A percentile compares a stretch with the other conserved stretches of the same genome.
Conservation (phyloP, 2,888 invertebrate genomes). For the Drosophila robusta region DNA sequence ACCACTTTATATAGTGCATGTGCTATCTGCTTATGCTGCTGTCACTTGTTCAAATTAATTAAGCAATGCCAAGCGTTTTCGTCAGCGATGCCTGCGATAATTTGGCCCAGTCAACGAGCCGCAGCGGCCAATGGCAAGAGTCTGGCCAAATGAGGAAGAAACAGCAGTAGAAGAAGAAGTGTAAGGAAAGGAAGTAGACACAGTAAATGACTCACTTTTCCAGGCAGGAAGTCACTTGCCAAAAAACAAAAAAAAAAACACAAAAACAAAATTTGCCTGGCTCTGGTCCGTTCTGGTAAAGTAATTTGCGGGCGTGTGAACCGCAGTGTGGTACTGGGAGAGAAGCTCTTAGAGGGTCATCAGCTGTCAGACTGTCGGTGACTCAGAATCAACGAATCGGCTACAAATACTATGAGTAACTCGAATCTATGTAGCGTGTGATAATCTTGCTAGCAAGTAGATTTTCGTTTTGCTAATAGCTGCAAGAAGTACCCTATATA, state of each 20-base stretch:
- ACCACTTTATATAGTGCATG: background rate
- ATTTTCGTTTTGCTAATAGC: background rate
- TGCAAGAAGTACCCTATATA: too few species aligned
- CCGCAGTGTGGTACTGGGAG: background rate
- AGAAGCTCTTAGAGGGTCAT: slow-evolving; percentile 7
- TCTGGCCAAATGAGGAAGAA: background rate
- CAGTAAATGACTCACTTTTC: slow-evolving; percentile 35
- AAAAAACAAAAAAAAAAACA: slow-evolving; percentile 15
- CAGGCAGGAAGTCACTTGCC: slow-evolving; percentile 41
- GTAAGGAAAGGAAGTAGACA: slow-evolving; percentile 25
- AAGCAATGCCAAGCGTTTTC: slow-evolving; percentile 1
- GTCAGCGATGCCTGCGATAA: slow-evolving; percentile 29
- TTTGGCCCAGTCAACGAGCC: slow-evolving; percentile 45
- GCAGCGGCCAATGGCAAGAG: slow-evolving; percentile 7
- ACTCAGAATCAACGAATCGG: background rate
- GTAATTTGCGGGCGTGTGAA: slow-evolving; percentile 21
- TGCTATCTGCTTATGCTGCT: background rate
- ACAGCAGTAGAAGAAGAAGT: background rate
- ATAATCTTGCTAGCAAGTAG: background rate
- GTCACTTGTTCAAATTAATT: slow-evolving; percentile 1
- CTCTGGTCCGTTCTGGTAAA: slow-evolving; percentile 8
- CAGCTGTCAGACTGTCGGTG: background rate
- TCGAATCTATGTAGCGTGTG: background rate
- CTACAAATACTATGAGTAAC: background rate
- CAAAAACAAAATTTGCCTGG: slow-evolving; percentile 1